Evolutionary conservation across 2,888 invertebrate genomes (phyloP), one percentile per base, ranked within the genome.

Genomic region (Mimumesa dahlbomi): DNA sequence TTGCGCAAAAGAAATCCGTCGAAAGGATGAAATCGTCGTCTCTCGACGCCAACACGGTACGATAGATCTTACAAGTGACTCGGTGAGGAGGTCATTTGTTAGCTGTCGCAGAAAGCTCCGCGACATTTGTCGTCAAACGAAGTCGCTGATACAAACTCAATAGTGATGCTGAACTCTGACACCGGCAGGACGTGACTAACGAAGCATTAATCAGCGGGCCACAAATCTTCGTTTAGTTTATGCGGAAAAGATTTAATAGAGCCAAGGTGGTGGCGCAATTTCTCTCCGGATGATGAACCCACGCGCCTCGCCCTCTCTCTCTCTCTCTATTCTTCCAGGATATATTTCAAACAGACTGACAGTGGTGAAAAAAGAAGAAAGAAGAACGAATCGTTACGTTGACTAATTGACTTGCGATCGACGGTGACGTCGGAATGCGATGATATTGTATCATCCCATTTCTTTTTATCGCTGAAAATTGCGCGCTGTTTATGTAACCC

Each of bases 221-320:
- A 70, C 79, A 73, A 77, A 79, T 81, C 79, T 71, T 79, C 70
- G 49, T 77, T 77, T 59, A 59, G 49, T 58, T 77, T 65, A 65
- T 61, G 63, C 64, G 54, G 56, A 57, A 63, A 72, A 45, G 72
- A 74, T 79, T 73, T 56, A 58, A 67, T 36, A 53, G 45, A 48
- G 13, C 18, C 36, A 25, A 34, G 40, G 36, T 57, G 46, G 40
- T 45, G 63, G 40, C 59, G 73, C 42, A 58, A 73, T 52, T 67
- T 61, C 48, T 61, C 50, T 25, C 25, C 75, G 73, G 64, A 73
- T 75, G 67, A 75, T 65, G 67, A 75, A 75, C 75, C 73, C 67
- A 69, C 73, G 62, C 62, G 25, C 1, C 29, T 9, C 16, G n/a
- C 14, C 25, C 25, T 13, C 46, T 53, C 18, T 22, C 19, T 6